phyloP scores from a whole-genome alignment of 2,888 invertebrate genomes.

The Megalurothrips usitatus region DNA sequence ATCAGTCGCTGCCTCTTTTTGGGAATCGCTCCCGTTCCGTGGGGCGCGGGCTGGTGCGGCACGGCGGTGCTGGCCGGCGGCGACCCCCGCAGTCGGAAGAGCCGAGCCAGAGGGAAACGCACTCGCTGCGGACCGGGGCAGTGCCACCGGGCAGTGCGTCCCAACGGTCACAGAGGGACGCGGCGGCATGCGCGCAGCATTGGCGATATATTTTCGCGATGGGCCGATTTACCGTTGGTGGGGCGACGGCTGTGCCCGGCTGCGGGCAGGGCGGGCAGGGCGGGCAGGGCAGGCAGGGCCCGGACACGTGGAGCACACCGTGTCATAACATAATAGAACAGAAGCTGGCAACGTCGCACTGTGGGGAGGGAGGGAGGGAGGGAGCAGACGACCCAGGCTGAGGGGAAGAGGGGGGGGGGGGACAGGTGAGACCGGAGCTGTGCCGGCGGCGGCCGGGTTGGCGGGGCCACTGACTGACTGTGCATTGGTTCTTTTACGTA shows the following conservation, averaged over 20 bases:
- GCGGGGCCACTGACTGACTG: constrained; percentile 2
- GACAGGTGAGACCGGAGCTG: background rate
- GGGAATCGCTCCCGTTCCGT: too few relatives aligned
- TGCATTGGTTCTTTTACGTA: background rate
- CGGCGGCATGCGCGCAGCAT: too few relatives aligned
- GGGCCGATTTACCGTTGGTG: background rate
- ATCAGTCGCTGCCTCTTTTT: too few relatives aligned
- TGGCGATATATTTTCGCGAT: too few relatives aligned
- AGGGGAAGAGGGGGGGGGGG: background rate
- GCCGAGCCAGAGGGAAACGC: too few relatives aligned
- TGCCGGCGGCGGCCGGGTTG: background rate
- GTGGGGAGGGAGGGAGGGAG: background rate
- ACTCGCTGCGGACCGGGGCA: too few relatives aligned
- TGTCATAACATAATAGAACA: constrained; percentile 27
- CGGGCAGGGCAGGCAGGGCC: too few relatives aligned
- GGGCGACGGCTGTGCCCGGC: too few relatives aligned
- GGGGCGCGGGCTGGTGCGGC: too few relatives aligned
- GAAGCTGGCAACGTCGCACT: constrained; percentile 17
- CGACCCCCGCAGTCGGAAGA: too few relatives aligned
- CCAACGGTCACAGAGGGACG: background rate
- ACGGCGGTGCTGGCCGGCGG: background rate
- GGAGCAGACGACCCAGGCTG: background rate
- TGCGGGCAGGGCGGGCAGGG: too few relatives aligned
- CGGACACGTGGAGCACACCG: background rate
- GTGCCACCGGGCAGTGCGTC: too few relatives aligned